Evolutionary conservation across 2,113 vertebrate genomes (phyloP), one percentile per base, ranked within the genome.

Genomic region (Toxostoma redivivum): DNA sequence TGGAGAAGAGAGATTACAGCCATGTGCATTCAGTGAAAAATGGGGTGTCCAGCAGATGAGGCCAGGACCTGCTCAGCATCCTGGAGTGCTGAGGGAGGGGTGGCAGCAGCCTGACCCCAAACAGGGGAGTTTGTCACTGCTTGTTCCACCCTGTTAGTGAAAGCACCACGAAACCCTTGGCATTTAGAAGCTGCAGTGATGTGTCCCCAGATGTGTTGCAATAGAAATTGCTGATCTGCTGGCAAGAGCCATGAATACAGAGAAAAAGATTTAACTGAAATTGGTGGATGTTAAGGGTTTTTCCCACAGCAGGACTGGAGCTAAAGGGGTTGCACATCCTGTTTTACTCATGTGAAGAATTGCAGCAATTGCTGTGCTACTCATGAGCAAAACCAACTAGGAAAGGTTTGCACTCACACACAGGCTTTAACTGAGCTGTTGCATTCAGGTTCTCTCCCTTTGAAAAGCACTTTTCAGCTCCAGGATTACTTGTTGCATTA

Each of bases 121-220:
- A 45, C 37, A 64, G 10, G 81, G 45, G 9, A 18, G 6, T 4
- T 81, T 62, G 50, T 31, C 35, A 30, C 4, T 70, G 58, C 7
- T 51, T 50, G 11, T 56, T 50, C 31, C 27, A 37, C 17, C 7
- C 33, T 56, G 15, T 5, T 30, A 47, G 33, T 6, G 50, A 48
- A 53, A 78, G 31, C 38, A 71, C 35, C 44, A 3, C 1, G 1
- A 51, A 64, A 81, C 6, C 71, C 4, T 0, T 4, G 37, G 33
- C n/a, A 45, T 28, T 58, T 12, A 28, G 66, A 38, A 78, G 33
- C 25, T 92, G 65, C 33, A 76, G 57, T 17, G 25, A 35, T 47
- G 27, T 23, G 24, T 58, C 9, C 62, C 8, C 33, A 47, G 27
- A 45, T 0, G 5, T 84, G 27, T 1, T 78, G 60, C 38, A 47